Percentiles rank a stretch among this genome's conserved stretches.
phyloP scores from a whole-genome alignment of 2,113 vertebrate genomes.

The Varanus komodoensis region DNA sequence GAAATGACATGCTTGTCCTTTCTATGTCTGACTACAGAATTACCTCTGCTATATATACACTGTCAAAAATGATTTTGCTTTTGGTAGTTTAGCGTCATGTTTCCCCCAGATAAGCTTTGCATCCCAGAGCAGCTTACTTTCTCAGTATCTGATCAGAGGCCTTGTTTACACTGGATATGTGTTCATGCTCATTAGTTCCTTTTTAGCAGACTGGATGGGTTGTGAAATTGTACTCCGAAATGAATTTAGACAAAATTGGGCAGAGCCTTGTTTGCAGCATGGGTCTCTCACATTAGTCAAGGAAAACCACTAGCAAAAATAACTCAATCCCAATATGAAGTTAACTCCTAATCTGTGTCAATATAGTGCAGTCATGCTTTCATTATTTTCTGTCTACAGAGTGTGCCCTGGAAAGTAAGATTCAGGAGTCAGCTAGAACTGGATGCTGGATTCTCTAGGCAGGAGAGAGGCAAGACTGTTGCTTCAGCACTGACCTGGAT shows the following conservation, averaged over 20 bases:
- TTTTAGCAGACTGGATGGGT: not conserved
- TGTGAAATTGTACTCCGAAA: not conserved
- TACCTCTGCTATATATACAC: not conserved
- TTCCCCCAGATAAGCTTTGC: not conserved
- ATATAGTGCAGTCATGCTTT: not conserved
- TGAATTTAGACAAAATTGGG: too few relatives aligned
- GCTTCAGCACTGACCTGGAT: too few relatives aligned
- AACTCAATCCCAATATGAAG: too few relatives aligned
- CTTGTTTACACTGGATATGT: not conserved
- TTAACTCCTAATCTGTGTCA: not conserved
- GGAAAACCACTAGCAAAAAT: not conserved
- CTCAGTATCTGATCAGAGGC: not conserved
- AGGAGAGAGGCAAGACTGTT: too few relatives aligned
- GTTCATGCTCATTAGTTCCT: not conserved
- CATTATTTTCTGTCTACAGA: not conserved
- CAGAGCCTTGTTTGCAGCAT: not conserved
- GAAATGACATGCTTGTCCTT: constrained; percentile 7
- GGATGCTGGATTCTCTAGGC: too few relatives aligned
- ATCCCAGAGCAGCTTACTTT: not conserved
- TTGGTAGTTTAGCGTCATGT: not conserved
- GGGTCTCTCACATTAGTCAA: too few relatives aligned
- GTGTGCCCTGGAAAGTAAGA: too few relatives aligned
- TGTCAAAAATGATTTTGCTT: not conserved
- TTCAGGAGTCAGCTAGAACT: too few relatives aligned
- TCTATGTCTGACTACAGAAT: not conserved